Conservation (phyloP, 2,888 invertebrate genomes). For the Acleris holmiana region DNA sequence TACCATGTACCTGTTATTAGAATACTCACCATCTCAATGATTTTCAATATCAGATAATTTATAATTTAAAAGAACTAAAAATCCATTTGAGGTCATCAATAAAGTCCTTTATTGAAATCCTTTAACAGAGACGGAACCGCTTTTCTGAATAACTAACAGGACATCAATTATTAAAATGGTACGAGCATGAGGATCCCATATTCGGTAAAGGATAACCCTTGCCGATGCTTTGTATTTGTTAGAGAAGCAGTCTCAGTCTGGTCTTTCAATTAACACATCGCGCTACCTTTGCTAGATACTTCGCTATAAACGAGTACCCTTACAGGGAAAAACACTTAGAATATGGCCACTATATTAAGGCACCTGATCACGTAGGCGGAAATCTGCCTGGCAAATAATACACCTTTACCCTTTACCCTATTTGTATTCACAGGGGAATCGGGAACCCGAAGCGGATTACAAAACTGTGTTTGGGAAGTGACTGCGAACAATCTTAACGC, state of each 20-base stretch:
- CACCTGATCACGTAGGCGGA: slow-evolving; percentile 65
- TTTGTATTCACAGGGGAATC: slow-evolving; percentile 62
- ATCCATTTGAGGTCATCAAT: background rate
- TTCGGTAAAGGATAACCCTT: slow-evolving; percentile 26
- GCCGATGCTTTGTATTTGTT: slow-evolving; percentile 11
- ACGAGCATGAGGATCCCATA: slow-evolving; percentile 17
- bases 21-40: too few species aligned
- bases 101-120: slow-evolving; percentile 12
- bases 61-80: too few species aligned
- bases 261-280: slow-evolving; percentile 54
- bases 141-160: slow-evolving; percentile 7
- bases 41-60: too few species aligned
- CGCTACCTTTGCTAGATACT: slow-evolving; percentile 43
- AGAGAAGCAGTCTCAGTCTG: slow-evolving; percentile 32
- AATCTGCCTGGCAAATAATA: slow-evolving; percentile 75
- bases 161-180: slow-evolving; percentile 28
- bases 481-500: slow-evolving; percentile 65
- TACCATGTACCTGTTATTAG: too few species aligned
- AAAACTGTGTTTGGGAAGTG: slow-evolving; percentile 62
- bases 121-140: slow-evolving; percentile 4
- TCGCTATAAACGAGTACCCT: slow-evolving; percentile 23
- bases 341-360: slow-evolving; percentile 55
- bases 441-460: slow-evolving; percentile 61
- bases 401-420: slow-evolving; percentile 67
- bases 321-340: slow-evolving; percentile 66